Evolutionary conservation across 2,888 invertebrate genomes (phyloP), one percentile per base, ranked within the genome.

Genomic region (Meloe dianella): DNA sequence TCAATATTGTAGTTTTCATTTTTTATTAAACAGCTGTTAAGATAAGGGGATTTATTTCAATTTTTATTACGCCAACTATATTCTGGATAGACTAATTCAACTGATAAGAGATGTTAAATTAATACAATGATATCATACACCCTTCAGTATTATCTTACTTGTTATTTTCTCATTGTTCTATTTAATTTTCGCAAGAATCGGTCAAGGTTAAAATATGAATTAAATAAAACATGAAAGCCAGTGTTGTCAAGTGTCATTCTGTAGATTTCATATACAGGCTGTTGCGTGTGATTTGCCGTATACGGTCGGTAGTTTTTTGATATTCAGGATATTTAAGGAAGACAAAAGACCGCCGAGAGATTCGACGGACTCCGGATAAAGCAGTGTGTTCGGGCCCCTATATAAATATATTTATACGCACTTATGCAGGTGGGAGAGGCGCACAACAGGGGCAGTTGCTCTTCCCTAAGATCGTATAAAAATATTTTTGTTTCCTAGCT

Each of bases 141-240:
- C 22, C 51, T 12, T 20, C 20, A 2, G 47, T 20, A 10, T 51
- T 51, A 51, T 51, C 22, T 51, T 51, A 12, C 12, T 22, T 24
- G 51, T 51, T 51, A 12, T 47, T 24, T 51, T 12, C 24, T 24
- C 24, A 51, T 22, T 51, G 51, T 51, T 22, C 20, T 24, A n/a
- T 41, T 41, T 41, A 51, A 8, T 51, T 51, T 51, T 51, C 22
- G 24, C 22, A 24, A 24, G 51, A 51, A 51, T 51, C 12, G 12
- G 51, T 51, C 51, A 51, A 51, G 51, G 51, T 51, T 20, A 12
- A 51, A 51, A 51, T 8, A 51, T 51, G 51, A 22, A 24, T 51
- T 51, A 51, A 22, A n/a, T n/a, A n/a, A n/a, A n/a, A n/a, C 12
- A 51, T 22, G 12, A 3, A 10, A 24, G 12, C 17, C 41, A 17